Conservation (phyloP, 2,888 invertebrate genomes). For the Hemaris fuciformis region DNA sequence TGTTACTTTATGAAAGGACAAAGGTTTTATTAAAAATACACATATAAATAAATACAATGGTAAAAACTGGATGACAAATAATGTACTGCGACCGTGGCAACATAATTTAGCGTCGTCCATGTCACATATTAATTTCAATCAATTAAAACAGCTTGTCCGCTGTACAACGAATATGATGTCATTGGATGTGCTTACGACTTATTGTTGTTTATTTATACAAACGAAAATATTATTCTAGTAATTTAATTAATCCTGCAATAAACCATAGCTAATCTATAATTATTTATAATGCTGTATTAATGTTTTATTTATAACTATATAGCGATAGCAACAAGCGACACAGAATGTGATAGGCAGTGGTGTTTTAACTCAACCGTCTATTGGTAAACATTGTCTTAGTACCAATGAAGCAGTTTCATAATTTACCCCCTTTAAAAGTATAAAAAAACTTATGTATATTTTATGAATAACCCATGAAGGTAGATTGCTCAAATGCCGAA, state of each 20-base stretch:
- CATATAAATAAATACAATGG: neutral
- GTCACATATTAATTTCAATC: constrained; percentile 37
- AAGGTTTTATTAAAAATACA: neutral
- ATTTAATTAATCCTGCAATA: constrained; percentile 12
- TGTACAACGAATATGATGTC: constrained; percentile 51
- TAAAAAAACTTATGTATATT: too few species aligned
- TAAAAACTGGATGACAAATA: neutral
- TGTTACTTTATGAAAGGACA: neutral
- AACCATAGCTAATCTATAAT: neutral
- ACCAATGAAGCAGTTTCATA: too few species aligned
- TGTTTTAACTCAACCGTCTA: too few species aligned
- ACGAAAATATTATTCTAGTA: neutral
- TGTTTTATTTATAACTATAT: too few species aligned
- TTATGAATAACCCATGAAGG: too few species aligned
- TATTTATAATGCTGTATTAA: too few species aligned
- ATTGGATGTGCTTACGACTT: constrained; percentile 30
- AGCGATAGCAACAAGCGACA: too few species aligned
- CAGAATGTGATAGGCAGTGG: too few species aligned
- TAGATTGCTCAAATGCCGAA: too few species aligned
- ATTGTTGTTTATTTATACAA: constrained; percentile 20
- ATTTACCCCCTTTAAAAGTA: too few species aligned
- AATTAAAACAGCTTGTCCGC: constrained; percentile 41
- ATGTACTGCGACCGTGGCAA: neutral
- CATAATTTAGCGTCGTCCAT: constrained; percentile 16
- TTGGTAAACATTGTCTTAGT: too few species aligned